These are phyloP conservation scores for Chromoteleia sp. DNA, from an alignment of 2,888 invertebrate genomes.

Conservation along the genomic window DNA sequence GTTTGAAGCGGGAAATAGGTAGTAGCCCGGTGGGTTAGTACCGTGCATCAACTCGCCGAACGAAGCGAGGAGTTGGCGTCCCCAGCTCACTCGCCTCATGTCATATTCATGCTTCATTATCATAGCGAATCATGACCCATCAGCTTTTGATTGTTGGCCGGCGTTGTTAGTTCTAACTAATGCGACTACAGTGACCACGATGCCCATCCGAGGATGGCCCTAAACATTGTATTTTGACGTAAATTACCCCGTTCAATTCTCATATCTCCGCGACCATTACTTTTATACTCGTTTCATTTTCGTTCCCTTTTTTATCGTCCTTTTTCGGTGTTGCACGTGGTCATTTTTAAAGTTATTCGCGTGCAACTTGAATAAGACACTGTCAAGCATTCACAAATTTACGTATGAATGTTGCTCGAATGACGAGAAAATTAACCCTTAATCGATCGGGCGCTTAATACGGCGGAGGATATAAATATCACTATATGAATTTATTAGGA, in stretches of 20 bases:
- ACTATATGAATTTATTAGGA: too few relatives aligned
- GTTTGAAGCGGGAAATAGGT: conserved; percentile 62
- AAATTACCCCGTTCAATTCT: conserved; percentile 61
- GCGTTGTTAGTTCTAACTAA: conserved; percentile 84
- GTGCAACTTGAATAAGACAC: too few relatives aligned
- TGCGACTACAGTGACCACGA: conserved; percentile 83
- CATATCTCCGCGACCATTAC: conserved; percentile 24
- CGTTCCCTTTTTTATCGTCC: not conserved
- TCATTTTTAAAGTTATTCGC: too few relatives aligned
- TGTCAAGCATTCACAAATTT: too few relatives aligned
- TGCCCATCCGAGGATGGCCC: conserved; percentile 65
- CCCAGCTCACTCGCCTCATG: conserved; percentile 83
- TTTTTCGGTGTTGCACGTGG: too few relatives aligned
- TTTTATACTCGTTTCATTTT: conserved; percentile 19
- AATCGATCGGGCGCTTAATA: too few relatives aligned
- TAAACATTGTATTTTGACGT: conserved; percentile 69
- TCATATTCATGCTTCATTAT: conserved; percentile 84
- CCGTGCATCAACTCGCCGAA: conserved; percentile 76
- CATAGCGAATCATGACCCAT: conserved; percentile 85
- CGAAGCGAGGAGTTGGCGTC: conserved; percentile 83
- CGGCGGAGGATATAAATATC: too few relatives aligned
- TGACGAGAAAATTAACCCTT: too few relatives aligned
- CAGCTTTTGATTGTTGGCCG: conserved; percentile 85
- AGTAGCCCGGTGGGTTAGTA: conserved; percentile 59
- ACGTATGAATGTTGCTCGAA: too few relatives aligned